Percentiles rank a stretch among this genome's conserved stretches.
Conservation (phyloP, 2,113 vertebrate genomes). For the Talpa occidentalis region DNA sequence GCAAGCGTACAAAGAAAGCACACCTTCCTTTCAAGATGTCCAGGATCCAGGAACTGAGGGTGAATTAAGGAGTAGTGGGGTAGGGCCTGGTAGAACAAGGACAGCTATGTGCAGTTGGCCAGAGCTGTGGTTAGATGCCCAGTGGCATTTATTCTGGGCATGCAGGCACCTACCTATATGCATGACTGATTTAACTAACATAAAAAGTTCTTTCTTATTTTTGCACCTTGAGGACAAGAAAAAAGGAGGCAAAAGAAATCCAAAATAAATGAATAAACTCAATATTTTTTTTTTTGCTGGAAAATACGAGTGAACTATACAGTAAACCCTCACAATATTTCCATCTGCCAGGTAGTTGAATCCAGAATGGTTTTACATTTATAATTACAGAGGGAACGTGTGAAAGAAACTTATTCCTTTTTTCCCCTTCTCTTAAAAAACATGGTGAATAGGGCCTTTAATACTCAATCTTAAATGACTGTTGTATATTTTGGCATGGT, state of each 20-base stretch:
- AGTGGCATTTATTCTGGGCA: slow-evolving; percentile 59
- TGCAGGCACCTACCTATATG: slow-evolving; percentile 69
- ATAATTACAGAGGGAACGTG: slow-evolving; percentile 83
- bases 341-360: slow-evolving; percentile 75
- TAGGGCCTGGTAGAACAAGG: slow-evolving; percentile 63
- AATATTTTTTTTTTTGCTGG: slow-evolving; percentile 66
- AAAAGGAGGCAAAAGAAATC: slow-evolving; percentile 69
- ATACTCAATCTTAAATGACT: slow-evolving; percentile 85
- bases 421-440: slow-evolving; percentile 71
- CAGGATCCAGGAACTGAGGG: slow-evolving; percentile 31
- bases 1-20: slow-evolving; percentile 28
- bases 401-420: slow-evolving; percentile 81
- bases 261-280: slow-evolving; percentile 79
- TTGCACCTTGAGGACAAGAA: slow-evolving; percentile 60
- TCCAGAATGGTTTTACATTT: slow-evolving; percentile 81
- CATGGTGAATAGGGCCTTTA: slow-evolving; percentile 87
- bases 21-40: slow-evolving; percentile 48
- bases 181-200: slow-evolving; percentile 74
- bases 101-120: slow-evolving; percentile 64
- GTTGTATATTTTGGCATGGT: slow-evolving; percentile 86
- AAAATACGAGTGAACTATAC: slow-evolving; percentile 72
- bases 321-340: slow-evolving; percentile 75
- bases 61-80: not conserved
- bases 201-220: slow-evolving; percentile 75
- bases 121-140: slow-evolving; percentile 65